phyloP scores from a whole-genome alignment of 2,113 vertebrate genomes.

The Speoplatyrhinus poulsoni region DNA sequence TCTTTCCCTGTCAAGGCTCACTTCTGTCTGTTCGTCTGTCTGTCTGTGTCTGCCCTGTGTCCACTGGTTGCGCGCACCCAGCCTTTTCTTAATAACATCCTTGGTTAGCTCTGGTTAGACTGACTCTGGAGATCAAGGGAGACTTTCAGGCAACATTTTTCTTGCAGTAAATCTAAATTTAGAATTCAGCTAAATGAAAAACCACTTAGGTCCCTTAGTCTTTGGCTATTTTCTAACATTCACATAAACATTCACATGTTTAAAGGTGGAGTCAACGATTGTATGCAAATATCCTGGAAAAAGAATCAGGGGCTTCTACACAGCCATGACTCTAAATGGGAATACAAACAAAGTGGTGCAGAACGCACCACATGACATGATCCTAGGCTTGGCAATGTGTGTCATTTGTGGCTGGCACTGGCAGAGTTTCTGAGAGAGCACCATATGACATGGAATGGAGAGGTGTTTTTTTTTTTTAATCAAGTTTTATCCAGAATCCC shows the following conservation, averaged over 20 bases:
- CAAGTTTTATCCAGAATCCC: not conserved
- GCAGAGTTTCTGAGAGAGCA: too few species aligned
- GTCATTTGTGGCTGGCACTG: too few species aligned
- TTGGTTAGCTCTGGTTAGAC: not conserved
- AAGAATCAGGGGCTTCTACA: too few species aligned
- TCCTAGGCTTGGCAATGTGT: too few species aligned
- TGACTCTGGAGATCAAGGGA: not conserved
- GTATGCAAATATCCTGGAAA: too few species aligned
- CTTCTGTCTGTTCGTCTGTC: constrained; percentile 45
- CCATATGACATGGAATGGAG: too few species aligned
- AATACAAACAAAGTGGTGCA: too few species aligned
- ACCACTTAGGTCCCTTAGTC: not conserved
- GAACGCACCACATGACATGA: too few species aligned
- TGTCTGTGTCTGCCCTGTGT: constrained; percentile 23
- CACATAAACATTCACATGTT: not conserved
- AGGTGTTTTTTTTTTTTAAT: not conserved
- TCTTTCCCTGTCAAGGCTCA: constrained; percentile 30
- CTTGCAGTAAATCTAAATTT: constrained; percentile 6
- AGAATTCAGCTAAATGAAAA: constrained; percentile 9
- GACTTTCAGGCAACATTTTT: not conserved
- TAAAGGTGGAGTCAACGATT: too few species aligned
- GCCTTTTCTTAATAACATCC: constrained; percentile 14
- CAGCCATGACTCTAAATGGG: too few species aligned
- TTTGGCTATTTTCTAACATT: not conserved
- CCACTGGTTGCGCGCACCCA: constrained; percentile 26